phyloP scores from a whole-genome alignment of 2,888 invertebrate genomes.

The Pristionchus arcanus region DNA sequence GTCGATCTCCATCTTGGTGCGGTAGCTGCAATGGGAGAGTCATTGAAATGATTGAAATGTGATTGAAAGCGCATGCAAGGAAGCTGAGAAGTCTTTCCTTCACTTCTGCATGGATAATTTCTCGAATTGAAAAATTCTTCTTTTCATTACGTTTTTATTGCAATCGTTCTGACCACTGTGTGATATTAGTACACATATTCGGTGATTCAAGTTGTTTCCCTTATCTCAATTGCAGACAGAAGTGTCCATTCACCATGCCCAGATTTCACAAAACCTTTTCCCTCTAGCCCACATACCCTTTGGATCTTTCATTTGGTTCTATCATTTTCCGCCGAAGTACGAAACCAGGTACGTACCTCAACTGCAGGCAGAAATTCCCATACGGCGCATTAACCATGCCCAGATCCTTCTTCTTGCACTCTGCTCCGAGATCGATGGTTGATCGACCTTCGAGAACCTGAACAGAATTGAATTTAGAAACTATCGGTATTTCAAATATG shows the following conservation, averaged over 20 bases:
- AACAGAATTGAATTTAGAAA: neutral
- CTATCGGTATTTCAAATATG: neutral
- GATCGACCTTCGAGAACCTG: slow-evolving; percentile 57
- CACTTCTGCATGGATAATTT: neutral
- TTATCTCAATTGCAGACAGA: no score
- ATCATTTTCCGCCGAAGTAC: no score
- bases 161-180: no score
- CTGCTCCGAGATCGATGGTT: slow-evolving; percentile 57
- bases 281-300: no score
- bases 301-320: no score
- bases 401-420: slow-evolving; percentile 32
- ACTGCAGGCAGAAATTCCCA: slow-evolving; percentile 45
- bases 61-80: no score
- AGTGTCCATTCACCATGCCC: no score
- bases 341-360: neutral
- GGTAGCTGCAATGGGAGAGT: slow-evolving; percentile 14
- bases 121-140: neutral
- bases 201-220: no score
- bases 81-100: neutral
- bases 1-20: slow-evolving; percentile 61
- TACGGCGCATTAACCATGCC: slow-evolving; percentile 3
- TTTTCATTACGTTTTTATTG: neutral
- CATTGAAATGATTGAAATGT: no score
- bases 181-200: no score
- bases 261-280: no score